Base-by-base conservation (phyloP, 2,888 invertebrate species). In the Ernsta delagoae region DNA sequence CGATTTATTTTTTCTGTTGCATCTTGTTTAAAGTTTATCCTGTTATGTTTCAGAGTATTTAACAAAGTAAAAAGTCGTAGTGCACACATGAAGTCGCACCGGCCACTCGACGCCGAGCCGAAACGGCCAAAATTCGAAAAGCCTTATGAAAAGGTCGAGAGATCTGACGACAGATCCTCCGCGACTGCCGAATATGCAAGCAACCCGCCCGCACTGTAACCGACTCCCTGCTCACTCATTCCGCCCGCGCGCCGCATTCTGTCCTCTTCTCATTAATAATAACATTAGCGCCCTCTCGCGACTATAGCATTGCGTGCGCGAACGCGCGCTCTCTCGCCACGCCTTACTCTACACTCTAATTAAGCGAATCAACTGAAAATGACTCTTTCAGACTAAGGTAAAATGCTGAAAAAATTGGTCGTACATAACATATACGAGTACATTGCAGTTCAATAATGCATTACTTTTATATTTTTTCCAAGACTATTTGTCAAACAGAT, bases 61-160 rank as follows among this genome's bases (percentile, higher is more conserved):
- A 96, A 96, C 94, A 99, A 99, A 95, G 98, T 99, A 87, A 98
- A 99, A 95, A 99, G 99, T 95, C 96, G 99, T 93, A 99, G 98
- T 94, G 99, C 99, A 76, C 99, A 99, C 94, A 99, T 99, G 99
- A 99, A 99, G 94, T 98, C 98, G 78, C 99, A 99, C 94, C 96
- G 98, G 87, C 97, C 97, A 81, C 96, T 97, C 88, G 98, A 98
- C 94, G 95, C 96, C 89, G 97, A 97, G 89, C 95, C 95, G 76
- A 95, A 95, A 93, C 94, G 95, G 93, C 94, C 95, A 84, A 95
- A 95, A 88, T 91, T 92, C 86, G 94, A 94, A 92, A 93, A 93
- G 85, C 92, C 93, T 92, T 93, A 93, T 93, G 93, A 92, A 92
- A 93, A 92, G 92, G 93, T 93, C 83, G 91, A 91, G 89, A 87